Percentiles rank a stretch among this genome's conserved stretches.
These are phyloP conservation scores for Aplysina aerophoba DNA, from an alignment of 37 sponge, comb jelly and placozoan genomes.

Conservation along the genomic window DNA sequence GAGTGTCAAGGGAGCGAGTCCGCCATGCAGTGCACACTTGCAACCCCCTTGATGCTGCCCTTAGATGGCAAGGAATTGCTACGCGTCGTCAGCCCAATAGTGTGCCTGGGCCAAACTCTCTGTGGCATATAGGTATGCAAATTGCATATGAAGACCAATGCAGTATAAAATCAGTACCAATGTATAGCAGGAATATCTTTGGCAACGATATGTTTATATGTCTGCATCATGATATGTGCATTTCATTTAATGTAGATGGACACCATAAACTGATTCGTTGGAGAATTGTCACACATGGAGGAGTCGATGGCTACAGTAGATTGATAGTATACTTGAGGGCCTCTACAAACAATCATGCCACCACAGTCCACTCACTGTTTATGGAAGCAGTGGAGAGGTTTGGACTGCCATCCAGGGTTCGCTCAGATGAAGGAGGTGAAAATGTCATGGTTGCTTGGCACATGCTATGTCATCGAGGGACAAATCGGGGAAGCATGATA, in stretches of 20 bases:
- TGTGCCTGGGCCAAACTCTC: slow-evolving; percentile 35
- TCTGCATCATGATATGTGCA: not conserved
- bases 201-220: slow-evolving; percentile 15
- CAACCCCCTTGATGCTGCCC: slow-evolving; percentile 11
- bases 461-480: slow-evolving; percentile 56
- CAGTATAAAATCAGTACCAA: not conserved
- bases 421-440: slow-evolving; percentile 61
- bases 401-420: slow-evolving; percentile 62
- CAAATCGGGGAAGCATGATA: slow-evolving; percentile 33
- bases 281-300: slow-evolving; percentile 68
- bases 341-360: slow-evolving; percentile 54
- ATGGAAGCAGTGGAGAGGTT: slow-evolving; percentile 38
- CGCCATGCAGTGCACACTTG: not conserved
- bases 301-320: slow-evolving; percentile 61
- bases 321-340: slow-evolving; percentile 52
- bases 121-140: slow-evolving; percentile 34
- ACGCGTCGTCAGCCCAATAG: not conserved
- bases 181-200: too few relatives aligned
- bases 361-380: slow-evolving; percentile 56
- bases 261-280: slow-evolving; percentile 73
- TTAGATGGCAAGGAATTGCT: slow-evolving; percentile 11
- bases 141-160: not conserved
- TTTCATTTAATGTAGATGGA: slow-evolving; percentile 45
- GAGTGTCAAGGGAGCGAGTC: slow-evolving; percentile 12
- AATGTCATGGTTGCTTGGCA: slow-evolving; percentile 48